Base-by-base conservation (phyloP, 2,113 vertebrate genomes). In the Epinephelus lanceolatus region DNA sequence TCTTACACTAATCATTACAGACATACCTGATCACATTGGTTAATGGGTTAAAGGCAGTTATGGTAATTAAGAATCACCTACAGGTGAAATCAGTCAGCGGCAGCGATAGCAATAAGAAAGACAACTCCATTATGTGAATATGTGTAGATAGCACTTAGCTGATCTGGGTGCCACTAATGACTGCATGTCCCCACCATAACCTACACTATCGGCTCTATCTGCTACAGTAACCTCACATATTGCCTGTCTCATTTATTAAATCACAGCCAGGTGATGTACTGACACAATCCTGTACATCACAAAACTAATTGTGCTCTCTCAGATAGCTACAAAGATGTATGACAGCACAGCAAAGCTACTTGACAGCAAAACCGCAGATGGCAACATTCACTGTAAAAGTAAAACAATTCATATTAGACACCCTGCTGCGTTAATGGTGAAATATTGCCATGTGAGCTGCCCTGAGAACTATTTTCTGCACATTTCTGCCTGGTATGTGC, bases 11-110 rank as follows among this genome's bases (percentile, higher is more conserved):
- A 37, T 37, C 33, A 37, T 37, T 37, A 37, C 33, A 37, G 33
- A 37, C 5, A 37, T 37, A 37, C 5, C 6, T 37, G 33, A 37
- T 51, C 15, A 51, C 15, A 17, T 51, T 18, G 18, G 15, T 51
- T 51, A 51, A 51, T 51, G 49, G 18, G 17, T 3, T 17, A 51
- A 37, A 56, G 37, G 45, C 74, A 68, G 55, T 45, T 56, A 69
- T 14, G 13, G 66, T 71, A n/a, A 78, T 85, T 63, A 76, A 78
- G 69, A 68, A 86, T 83, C 68, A 60, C 14, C 30, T 15, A 21
- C 27, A 69, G 55, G 40, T 53, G n/a, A 78, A 71, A 68, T 78
- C 78, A 71, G 23, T 80, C 56, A n/a, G 3, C 12, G 7, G 37
- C 70, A 40, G 19, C 25, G 40, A 19, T 13, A 51, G 70, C 47